Evolutionary conservation across 2,888 invertebrate species (phyloP), one percentile per base, ranked within the genome.

Genomic region (Apoda limacodes): DNA sequence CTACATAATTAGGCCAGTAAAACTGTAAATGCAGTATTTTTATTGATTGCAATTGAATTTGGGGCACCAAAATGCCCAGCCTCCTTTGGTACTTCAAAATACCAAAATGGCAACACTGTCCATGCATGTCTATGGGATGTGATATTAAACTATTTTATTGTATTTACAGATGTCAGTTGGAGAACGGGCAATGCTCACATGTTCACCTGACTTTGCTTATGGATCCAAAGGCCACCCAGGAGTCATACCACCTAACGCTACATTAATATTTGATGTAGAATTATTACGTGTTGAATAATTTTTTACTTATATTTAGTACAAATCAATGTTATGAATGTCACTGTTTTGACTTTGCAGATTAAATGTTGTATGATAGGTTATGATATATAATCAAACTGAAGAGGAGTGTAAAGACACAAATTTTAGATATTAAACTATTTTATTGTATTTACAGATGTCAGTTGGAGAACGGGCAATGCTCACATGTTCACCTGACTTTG

Each of bases 251-350:
- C 94, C 95, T 39, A 95, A 98, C 74, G 83, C 97, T 22, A 92
- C 90, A 23, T 85, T 98, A 39, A 89, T 94, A 57, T 99, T 99
- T 71, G 98, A 99, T 62, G 98, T 99, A 50, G 97, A 98, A 75
- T 85, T 98, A 40, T 75, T 98, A 50, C 87, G 88, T 72, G 89
- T 97, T 60, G 92, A 95, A 80, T 88, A 86, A 66, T 34, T 20
- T 13, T 19, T 23, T 15, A 11, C 13, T 9, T n/a, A n/a, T n/a
- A n/a, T n/a, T n/a, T n/a, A n/a, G n/a, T n/a, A n/a, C n/a, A n/a
- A n/a, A n/a, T n/a, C n/a, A n/a, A n/a, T n/a, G n/a, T n/a, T n/a
- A n/a, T n/a, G n/a, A n/a, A n/a, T n/a, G n/a, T n/a, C n/a, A n/a
- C n/a, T n/a, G n/a, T n/a, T n/a, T n/a, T n/a, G n/a, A n/a, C n/a